phyloP scores from a whole-genome alignment of 2,113 vertebrate genomes.

The Oreochromis niloticus region DNA sequence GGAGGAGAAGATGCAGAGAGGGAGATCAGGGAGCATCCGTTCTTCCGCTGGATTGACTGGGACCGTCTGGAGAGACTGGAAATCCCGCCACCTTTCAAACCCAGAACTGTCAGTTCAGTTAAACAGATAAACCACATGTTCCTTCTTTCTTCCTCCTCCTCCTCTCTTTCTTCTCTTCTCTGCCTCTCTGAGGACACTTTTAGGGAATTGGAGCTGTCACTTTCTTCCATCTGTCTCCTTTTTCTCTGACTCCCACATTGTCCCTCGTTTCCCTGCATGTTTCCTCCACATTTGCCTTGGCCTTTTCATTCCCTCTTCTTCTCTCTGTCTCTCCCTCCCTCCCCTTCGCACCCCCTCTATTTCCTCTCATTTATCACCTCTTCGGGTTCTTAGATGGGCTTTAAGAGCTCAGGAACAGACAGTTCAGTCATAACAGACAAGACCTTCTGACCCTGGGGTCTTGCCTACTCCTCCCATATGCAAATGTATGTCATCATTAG shows the following conservation, averaged over 20 bases:
- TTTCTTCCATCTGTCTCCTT: slow-evolving; percentile 11
- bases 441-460: slow-evolving; percentile 29
- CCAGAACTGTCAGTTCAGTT: slow-evolving; percentile 87
- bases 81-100: slow-evolving; percentile 84
- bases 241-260: not conserved
- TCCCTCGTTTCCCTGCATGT: not conserved
- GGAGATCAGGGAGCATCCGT: slow-evolving; percentile 83
- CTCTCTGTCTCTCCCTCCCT: not conserved
- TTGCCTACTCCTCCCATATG: slow-evolving; percentile 44
- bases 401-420: not conserved
- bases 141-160: not conserved
- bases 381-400: not conserved
- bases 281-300: not conserved
- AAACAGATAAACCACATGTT: not conserved
- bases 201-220: slow-evolving; percentile 18
- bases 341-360: not conserved
- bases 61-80: slow-evolving; percentile 84
- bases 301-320: not conserved
- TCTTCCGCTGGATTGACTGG: slow-evolving; percentile 94
- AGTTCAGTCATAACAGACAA: slow-evolving; percentile 24
- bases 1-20: slow-evolving; percentile 79
- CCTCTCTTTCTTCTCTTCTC: not conserved
- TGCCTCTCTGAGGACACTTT: not conserved
- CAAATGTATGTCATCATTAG: slow-evolving; percentile 61
- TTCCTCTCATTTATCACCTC: slow-evolving; percentile 17